phyloP scores from a whole-genome alignment of 1,140 invertebrate genomes.

The Zaprionus africanus region DNA sequence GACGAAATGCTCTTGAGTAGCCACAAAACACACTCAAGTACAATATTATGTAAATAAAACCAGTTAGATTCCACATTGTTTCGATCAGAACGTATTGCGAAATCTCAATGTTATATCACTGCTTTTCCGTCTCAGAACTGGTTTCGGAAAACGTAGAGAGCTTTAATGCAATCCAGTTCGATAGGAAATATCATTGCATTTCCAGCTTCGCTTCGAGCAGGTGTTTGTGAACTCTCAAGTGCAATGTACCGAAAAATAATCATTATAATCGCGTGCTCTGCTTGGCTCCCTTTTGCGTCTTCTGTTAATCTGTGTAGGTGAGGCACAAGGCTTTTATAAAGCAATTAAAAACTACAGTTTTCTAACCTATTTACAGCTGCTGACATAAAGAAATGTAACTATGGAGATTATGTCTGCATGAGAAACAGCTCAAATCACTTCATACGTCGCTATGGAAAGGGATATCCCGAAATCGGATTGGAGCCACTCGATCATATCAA shows the following conservation, averaged over 20 bases:
- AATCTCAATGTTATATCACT: background rate
- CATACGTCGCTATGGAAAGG: conserved; percentile 21
- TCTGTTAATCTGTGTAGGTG: conserved; percentile 1
- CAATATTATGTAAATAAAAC: conserved; percentile 1
- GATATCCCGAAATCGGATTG: conserved; percentile 8
- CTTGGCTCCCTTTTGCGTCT: background rate
- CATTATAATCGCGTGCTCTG: background rate
- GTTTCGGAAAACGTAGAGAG: conserved; percentile 1
- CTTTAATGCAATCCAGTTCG: background rate
- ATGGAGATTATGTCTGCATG: conserved; percentile 31
- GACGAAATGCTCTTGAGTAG: background rate
- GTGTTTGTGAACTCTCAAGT: background rate
- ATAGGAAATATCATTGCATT: background rate
- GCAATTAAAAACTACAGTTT: background rate
- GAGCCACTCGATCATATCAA: conserved; percentile 15
- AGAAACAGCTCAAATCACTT: conserved; percentile 22
- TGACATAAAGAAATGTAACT: conserved; percentile 32
- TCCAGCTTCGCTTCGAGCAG: background rate
- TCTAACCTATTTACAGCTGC: conserved; percentile 19
- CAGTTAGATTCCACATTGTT: background rate
- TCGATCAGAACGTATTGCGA: background rate
- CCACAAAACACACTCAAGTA: background rate
- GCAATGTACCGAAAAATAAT: conserved; percentile 1
- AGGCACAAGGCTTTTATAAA: background rate
- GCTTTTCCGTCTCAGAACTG: background rate